Evolutionary conservation across 2,797 vertebrate genomes (phyloP).

Genomic region (Natrix natrix): DNA sequence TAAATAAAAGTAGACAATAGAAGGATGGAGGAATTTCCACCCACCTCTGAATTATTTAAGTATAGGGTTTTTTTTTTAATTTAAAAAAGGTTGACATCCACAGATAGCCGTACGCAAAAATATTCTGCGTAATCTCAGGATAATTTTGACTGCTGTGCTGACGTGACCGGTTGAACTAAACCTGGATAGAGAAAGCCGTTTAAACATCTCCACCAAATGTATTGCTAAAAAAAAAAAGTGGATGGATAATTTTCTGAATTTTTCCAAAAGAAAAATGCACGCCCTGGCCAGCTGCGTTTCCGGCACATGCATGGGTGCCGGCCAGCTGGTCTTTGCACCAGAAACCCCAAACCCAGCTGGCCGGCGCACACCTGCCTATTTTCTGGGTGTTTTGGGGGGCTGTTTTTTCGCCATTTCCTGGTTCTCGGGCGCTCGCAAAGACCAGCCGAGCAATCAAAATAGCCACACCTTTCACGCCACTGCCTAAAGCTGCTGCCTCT

Average conservation of each 20-base stretch:
- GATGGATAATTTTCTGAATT: too few species aligned
- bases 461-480: background rate
- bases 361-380: too few species aligned
- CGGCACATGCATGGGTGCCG: too few species aligned
- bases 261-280: too few species aligned
- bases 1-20: constrained; percentile 19
- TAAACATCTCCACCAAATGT: background rate
- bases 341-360: too few species aligned
- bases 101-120: background rate
- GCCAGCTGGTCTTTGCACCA: too few species aligned
- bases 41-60: background rate
- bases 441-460: too few species aligned
- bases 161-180: background rate
- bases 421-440: too few species aligned
- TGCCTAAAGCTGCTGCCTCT: background rate
- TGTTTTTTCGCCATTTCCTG: too few species aligned
- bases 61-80: background rate
- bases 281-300: too few species aligned
- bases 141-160: background rate
- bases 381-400: too few species aligned
- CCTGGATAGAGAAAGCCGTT: background rate
- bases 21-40: background rate
- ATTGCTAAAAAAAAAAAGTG: too few species aligned
- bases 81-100: background rate
- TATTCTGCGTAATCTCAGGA: background rate